These are phyloP conservation scores for Acestrorhynchus altus DNA, from an alignment of 2,797 vertebrate species.

Conservation along the genomic window DNA sequence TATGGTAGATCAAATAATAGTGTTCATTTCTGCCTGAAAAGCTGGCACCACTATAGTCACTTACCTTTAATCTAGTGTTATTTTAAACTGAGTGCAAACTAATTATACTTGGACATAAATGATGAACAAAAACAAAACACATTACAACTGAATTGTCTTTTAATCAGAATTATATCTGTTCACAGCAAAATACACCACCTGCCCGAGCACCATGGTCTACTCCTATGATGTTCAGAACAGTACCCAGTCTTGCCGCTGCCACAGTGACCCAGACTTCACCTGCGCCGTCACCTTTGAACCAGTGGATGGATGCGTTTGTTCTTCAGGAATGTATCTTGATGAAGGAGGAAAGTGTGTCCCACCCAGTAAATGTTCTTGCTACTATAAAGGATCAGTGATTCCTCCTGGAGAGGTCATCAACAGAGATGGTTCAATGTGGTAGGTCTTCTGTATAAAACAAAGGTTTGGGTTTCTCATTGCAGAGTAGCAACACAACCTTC, in stretches of 20 bases:
- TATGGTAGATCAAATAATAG: no score
- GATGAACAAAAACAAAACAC: no score
- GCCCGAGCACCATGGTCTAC: slow-evolving; percentile 81
- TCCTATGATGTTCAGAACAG: slow-evolving; percentile 74
- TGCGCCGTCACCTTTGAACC: slow-evolving; percentile 79
- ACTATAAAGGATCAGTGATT: slow-evolving; percentile 77
- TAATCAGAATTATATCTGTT: not conserved
- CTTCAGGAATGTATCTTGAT: slow-evolving; percentile 80
- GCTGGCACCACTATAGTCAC: no score
- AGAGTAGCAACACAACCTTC: not conserved
- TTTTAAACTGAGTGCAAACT: no score
- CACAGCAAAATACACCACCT: slow-evolving; percentile 79
- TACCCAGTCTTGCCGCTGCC: slow-evolving; percentile 80
- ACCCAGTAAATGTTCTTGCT: slow-evolving; percentile 83
- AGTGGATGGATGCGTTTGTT: slow-evolving; percentile 85
- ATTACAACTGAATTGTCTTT: not conserved
- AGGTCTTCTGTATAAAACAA: slow-evolving; percentile 50
- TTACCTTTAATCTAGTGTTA: no score
- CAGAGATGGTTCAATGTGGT: slow-evolving; percentile 83
- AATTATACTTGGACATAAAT: no score
- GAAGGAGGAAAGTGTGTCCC: slow-evolving; percentile 82
- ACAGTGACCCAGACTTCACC: slow-evolving; percentile 75
- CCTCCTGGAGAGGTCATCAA: slow-evolving; percentile 80
- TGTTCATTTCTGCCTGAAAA: no score
- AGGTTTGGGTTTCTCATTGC: not conserved